Evolutionary conservation across 2,888 invertebrate species (phyloP).

Genomic region (Drosophila macrospina): DNA sequence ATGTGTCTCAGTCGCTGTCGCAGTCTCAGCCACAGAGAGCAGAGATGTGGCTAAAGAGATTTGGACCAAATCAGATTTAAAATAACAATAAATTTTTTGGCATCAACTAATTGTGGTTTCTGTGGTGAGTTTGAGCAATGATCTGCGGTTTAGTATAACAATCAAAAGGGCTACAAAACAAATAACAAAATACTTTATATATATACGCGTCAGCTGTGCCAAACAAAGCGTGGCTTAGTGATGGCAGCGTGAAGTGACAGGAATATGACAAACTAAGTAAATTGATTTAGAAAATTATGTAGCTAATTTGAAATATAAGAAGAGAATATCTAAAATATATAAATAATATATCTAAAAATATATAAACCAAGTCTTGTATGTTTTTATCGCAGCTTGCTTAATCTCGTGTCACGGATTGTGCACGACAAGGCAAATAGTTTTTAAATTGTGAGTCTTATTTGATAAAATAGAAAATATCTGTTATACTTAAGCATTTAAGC

Average conservation of each 20-base stretch:
- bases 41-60: constrained; percentile 66
- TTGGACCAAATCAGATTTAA: constrained; percentile 52
- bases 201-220: constrained; percentile 58
- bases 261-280: neutral
- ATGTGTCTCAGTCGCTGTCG: constrained; percentile 30
- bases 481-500: too few relatives aligned
- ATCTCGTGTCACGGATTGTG: too few relatives aligned
- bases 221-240: constrained; percentile 44
- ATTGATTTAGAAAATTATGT: too few relatives aligned
- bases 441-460: too few relatives aligned
- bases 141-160: constrained; percentile 23
- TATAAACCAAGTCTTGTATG: too few relatives aligned
- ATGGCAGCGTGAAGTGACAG: constrained; percentile 16
- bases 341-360: neutral
- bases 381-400: too few relatives aligned
- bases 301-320: too few relatives aligned
- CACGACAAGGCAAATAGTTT: too few relatives aligned
- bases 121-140: constrained; percentile 69
- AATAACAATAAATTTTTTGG: constrained; percentile 64
- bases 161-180: constrained; percentile 16
- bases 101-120: constrained; percentile 66
- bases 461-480: too few relatives aligned
- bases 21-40: constrained; percentile 24
- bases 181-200: constrained; percentile 6
- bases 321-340: neutral